Base-by-base conservation (phyloP, 2,113 vertebrate species). In the Cebidichthys violaceus region DNA sequence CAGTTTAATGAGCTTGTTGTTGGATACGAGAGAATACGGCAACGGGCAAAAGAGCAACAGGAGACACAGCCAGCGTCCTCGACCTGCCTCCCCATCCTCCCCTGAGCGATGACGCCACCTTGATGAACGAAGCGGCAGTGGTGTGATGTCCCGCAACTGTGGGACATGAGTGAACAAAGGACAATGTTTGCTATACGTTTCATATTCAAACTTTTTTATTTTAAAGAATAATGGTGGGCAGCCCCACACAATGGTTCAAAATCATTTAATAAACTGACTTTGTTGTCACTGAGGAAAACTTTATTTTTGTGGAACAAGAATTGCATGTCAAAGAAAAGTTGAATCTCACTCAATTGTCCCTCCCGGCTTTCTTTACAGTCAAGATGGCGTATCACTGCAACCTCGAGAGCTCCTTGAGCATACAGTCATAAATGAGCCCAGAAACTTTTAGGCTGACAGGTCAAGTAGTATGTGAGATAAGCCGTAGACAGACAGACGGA, bases 1-100 rank as follows among this genome's bases (percentile, higher is more conserved):
- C 79, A 64, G 86, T 92, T 91, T 95, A 95, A 95, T 95, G 94
- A 95, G 94, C 91, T 93, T 89, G 86, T 92, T 92, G 91, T 93
- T 85, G 60, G 82, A 85, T 90, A 85, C 86, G 45, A 72, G 75
- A 75, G 82, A 88, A 87, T 76, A 84, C 90, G 82, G 65, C 62
- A 52, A 65, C 2, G 11, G 64, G 33, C 75, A 89, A 91, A 90
- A 82, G 71, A 86, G 84, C 77, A 90, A 85, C 85, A 89, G 86
- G 81, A 88, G 71, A 75, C 62, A 60, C 39, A 67, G 74, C n/a
- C 68, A 47, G 55, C 65, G 62, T 45, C 64, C 70, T 59, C 35
- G 9, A 15, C 35, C 6, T 10, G 4, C 15, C 41, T 47, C 17
- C 47, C 29, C 24, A 31, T 54, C 72, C 35, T 72, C 67, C 71